A percentile compares a stretch with the other conserved stretches of the same genome.
phyloP scores from a whole-genome alignment of 2,888 invertebrate genomes.

The Melanargia galathea region DNA sequence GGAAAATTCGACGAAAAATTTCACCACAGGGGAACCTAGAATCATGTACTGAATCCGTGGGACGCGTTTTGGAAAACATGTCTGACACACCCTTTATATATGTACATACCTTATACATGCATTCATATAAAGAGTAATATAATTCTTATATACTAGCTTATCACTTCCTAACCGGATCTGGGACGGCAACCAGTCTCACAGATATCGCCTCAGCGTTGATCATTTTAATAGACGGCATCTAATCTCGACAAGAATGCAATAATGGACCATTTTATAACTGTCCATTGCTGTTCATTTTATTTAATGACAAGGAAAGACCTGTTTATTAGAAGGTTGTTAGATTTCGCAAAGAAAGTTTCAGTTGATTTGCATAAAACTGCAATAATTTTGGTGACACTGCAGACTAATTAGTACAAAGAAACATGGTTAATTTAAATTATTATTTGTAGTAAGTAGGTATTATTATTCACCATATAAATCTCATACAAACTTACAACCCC shows the following conservation, averaged over 20 bases:
- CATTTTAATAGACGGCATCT: slow-evolving; percentile 39
- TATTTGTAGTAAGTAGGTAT: too few relatives aligned
- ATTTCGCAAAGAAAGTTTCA: slow-evolving; percentile 11
- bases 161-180: slow-evolving; percentile 11
- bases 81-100: too few relatives aligned
- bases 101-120: too few relatives aligned
- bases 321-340: background rate
- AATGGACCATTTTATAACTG: slow-evolving; percentile 20
- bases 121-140: too few relatives aligned
- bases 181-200: background rate
- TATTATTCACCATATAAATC: too few relatives aligned
- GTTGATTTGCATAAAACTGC: background rate
- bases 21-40: too few relatives aligned
- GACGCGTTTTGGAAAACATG: background rate
- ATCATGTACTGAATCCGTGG: too few relatives aligned
- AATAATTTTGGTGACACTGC: background rate
- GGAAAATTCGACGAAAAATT: too few relatives aligned
- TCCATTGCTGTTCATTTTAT: background rate
- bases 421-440: too few relatives aligned
- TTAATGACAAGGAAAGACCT: background rate
- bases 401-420: background rate
- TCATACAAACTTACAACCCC: too few relatives aligned
- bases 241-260: slow-evolving; percentile 28
- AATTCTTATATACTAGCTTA: background rate
- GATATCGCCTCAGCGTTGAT: slow-evolving; percentile 31